Evolutionary conservation across 2,797 vertebrate species (phyloP).

Genomic region (Ceryle rudis): DNA sequence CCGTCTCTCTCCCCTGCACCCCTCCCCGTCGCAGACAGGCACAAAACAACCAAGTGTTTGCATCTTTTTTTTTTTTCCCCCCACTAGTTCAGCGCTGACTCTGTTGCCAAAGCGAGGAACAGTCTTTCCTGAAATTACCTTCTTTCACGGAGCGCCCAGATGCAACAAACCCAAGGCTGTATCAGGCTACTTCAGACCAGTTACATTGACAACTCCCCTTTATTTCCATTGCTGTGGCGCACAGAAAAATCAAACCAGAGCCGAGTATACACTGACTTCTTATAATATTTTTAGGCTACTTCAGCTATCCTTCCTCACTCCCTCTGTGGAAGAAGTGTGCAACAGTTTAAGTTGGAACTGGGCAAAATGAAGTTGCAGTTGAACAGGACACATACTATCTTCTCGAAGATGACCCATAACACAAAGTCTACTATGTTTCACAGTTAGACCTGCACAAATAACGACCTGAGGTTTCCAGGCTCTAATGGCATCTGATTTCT

Average conservation of each 20-base stretch:
- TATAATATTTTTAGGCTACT: background rate
- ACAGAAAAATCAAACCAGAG: background rate
- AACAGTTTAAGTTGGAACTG: background rate
- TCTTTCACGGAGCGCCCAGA: background rate
- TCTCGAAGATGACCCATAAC: background rate
- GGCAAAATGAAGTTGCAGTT: background rate
- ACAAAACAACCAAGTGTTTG: background rate
- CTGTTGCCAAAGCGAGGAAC: background rate
- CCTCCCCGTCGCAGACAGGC: background rate
- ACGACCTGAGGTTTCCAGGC: background rate
- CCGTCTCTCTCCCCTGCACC: background rate
- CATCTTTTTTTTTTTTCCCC: background rate
- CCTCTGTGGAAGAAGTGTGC: background rate
- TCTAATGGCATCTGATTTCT: background rate
- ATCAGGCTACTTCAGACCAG: background rate
- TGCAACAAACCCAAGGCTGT: background rate
- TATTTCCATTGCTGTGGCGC: background rate
- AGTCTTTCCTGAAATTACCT: background rate
- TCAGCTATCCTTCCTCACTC: background rate
- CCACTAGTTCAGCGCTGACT: background rate
- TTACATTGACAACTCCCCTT: background rate
- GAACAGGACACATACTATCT: background rate
- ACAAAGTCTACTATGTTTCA: background rate
- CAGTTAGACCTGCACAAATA: background rate
- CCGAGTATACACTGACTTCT: background rate